These are phyloP conservation scores for Drosophila robusta DNA, from an alignment of 2,888 invertebrate genomes.

Conservation along the genomic window DNA sequence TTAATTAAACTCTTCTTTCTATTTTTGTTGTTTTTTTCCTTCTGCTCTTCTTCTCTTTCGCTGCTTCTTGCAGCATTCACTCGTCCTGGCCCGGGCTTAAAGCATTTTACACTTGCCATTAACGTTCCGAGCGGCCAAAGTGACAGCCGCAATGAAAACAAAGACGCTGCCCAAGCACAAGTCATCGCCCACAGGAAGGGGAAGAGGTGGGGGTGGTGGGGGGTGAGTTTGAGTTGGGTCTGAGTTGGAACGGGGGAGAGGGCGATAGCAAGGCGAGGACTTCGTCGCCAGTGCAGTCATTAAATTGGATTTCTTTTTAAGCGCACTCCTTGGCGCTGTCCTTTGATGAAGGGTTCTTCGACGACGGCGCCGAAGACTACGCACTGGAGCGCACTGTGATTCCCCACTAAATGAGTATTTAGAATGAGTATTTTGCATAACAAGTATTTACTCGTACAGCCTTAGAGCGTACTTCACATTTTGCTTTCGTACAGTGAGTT, in stretches of 20 bases:
- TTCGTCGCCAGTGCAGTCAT: slow-evolving; percentile 65
- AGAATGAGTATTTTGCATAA: slow-evolving; percentile 64
- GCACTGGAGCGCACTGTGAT: slow-evolving; percentile 50
- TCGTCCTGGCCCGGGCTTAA: slow-evolving; percentile 63
- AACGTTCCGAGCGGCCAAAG: slow-evolving; percentile 75
- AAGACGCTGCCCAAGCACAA: slow-evolving; percentile 71
- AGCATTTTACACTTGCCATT: slow-evolving; percentile 81
- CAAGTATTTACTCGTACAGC: slow-evolving; percentile 42
- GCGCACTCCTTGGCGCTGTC: slow-evolving; percentile 35
- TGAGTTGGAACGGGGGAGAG: slow-evolving; percentile 15
- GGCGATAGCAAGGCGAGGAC: slow-evolving; percentile 1
- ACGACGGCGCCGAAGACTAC: slow-evolving; percentile 18
- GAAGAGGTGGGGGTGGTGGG: slow-evolving; percentile 5
- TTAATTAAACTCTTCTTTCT: slow-evolving; percentile 79
- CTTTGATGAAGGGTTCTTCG: slow-evolving; percentile 53
- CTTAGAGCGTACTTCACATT: slow-evolving; percentile 31
- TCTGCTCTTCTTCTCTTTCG: slow-evolving; percentile 1
- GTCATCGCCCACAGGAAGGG: slow-evolving; percentile 59
- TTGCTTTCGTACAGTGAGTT: slow-evolving; percentile 7
- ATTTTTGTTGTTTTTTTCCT: slow-evolving; percentile 18
- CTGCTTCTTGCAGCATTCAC: neutral
- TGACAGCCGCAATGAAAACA: slow-evolving; percentile 81
- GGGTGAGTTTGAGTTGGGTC: slow-evolving; percentile 62
- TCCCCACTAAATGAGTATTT: slow-evolving; percentile 31
- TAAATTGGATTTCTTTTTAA: slow-evolving; percentile 79